phyloP scores from a whole-genome alignment of 2,113 vertebrate species.

The Macaca mulatta region DNA sequence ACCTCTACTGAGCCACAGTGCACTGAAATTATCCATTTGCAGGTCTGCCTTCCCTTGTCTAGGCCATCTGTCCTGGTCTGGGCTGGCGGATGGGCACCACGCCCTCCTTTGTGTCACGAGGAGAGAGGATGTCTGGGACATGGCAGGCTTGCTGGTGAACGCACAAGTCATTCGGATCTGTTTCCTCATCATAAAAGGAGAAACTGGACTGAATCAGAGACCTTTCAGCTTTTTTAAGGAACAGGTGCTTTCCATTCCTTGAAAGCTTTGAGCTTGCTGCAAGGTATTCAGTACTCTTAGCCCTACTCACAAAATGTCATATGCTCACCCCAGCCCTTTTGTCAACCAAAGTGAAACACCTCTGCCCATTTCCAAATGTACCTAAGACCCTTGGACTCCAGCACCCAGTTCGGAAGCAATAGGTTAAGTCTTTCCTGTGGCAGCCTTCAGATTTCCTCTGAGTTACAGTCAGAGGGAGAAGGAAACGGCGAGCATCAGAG shows the following conservation, averaged over 20 bases:
- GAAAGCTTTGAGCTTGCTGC: background rate
- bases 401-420: accelerated
- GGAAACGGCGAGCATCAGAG: background rate
- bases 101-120: background rate
- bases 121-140: background rate
- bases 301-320: background rate
- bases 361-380: background rate
- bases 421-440: background rate
- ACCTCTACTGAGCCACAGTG: background rate
- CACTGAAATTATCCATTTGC: background rate
- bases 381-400: background rate
- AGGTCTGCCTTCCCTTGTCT: background rate
- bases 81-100: background rate
- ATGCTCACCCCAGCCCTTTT: no score
- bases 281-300: accelerated
- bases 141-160: background rate
- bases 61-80: background rate
- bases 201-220: background rate
- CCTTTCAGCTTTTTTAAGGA: background rate
- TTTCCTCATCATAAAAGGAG: background rate
- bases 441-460: background rate
- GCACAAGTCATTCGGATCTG: background rate
- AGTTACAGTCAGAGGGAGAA: background rate
- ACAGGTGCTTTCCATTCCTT: background rate
- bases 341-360: background rate